Percentiles rank a stretch among this genome's conserved stretches.
Conservation (phyloP, 2,797 vertebrate species). For the Sylvia borin region DNA sequence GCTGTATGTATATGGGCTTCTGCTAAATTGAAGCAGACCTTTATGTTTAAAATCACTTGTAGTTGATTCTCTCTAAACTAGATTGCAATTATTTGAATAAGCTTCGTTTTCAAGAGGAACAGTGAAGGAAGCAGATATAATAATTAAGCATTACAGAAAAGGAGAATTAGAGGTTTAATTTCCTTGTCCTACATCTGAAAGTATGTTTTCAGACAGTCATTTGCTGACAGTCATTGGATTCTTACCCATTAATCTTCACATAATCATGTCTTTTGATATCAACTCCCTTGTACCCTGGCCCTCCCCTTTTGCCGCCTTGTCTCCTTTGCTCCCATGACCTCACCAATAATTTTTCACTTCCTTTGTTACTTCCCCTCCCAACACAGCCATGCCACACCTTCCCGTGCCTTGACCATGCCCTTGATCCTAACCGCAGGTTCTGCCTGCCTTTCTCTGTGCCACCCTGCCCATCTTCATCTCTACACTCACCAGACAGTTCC, state of each 20-base stretch:
- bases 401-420: background rate
- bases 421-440: background rate
- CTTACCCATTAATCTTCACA: background rate
- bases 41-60: background rate
- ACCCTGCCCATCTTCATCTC: background rate
- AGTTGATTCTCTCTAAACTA: background rate
- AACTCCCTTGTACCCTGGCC: background rate
- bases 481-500: fast-evolving
- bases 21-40: background rate
- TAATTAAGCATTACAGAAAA: background rate
- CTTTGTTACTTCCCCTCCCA: background rate
- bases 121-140: background rate
- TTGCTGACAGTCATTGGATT: background rate
- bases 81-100: background rate
- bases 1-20: background rate
- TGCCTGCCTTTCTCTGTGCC: background rate
- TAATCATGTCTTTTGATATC: background rate
- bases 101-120: background rate
- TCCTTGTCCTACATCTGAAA: background rate
- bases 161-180: background rate
- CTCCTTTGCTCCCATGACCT: background rate
- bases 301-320: fast-evolving
- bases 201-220: background rate
- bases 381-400: background rate
- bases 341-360: background rate